A percentile compares a stretch with the other conserved stretches of the same genome.
Evolutionary conservation across 1,140 invertebrate genomes (phyloP).

Genomic region (Subanguina moxae): DNA sequence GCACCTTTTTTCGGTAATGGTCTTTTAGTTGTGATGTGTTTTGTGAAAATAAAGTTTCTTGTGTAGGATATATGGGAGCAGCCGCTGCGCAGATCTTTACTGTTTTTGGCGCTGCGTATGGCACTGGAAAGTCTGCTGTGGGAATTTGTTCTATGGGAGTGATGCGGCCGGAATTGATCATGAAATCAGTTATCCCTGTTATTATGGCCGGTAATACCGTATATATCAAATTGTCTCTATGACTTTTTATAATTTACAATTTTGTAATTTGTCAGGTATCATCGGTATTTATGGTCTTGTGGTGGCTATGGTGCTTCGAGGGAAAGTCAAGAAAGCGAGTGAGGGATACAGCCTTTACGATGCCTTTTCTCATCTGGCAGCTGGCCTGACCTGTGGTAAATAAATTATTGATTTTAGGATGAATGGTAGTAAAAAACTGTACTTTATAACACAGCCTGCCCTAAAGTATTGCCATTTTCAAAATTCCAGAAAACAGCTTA

Average conservation of each 20-base stretch:
- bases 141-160: constrained; percentile 99
- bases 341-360: constrained; percentile 73
- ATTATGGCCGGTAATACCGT: constrained; percentile 3
- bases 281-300: constrained; percentile 99
- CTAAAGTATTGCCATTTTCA: no score
- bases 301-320: constrained; percentile 92
- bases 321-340: constrained; percentile 39
- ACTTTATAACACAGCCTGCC: no score
- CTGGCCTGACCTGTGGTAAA: constrained; percentile 50
- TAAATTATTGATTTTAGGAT: no score
- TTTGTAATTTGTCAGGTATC: constrained; percentile 86
- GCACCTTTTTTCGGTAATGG: no score
- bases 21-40: no score
- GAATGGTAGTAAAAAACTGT: no score
- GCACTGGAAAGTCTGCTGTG: constrained; percentile 87
- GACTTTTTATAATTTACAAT: not conserved
- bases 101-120: constrained; percentile 96
- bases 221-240: not conserved
- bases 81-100: constrained; percentile 59
- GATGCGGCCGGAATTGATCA: constrained; percentile 97
- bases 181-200: constrained; percentile 96
- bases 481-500: no score
- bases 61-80: constrained; percentile 58
- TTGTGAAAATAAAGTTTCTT: no score
- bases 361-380: constrained; percentile 55